A percentile compares a stretch with the other conserved stretches of the same genome.
Conservation (phyloP, 2,113 vertebrate species). For the Silurus glanis region DNA sequence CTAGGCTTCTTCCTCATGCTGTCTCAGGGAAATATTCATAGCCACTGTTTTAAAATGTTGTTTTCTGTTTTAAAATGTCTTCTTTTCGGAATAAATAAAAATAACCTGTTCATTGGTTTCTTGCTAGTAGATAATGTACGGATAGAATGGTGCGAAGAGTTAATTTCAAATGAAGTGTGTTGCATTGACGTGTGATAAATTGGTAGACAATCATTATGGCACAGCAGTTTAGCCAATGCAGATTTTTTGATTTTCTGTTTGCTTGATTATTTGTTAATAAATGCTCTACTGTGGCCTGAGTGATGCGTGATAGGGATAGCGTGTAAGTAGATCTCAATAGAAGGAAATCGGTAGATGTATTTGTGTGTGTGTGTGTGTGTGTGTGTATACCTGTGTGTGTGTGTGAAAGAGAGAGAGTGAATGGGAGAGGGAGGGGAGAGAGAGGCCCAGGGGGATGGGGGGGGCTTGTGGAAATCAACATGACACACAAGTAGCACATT, state of each 20-base stretch:
- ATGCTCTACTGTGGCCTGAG: background rate
- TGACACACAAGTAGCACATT: conserved; percentile 38
- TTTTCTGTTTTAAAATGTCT: background rate
- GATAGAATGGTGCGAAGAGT: background rate
- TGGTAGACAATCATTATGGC: background rate
- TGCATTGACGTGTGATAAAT: background rate
- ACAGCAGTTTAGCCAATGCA: background rate
- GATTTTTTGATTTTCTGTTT: background rate
- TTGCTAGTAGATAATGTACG: background rate
- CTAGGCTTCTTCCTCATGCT: background rate
- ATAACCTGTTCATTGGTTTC: background rate
- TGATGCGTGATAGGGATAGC: background rate
- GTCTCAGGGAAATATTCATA: background rate
- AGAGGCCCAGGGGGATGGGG: conserved; percentile 28
- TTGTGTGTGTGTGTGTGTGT: background rate
- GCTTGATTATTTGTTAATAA: background rate
- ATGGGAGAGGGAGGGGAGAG: conserved; percentile 36
- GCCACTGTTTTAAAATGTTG: background rate
- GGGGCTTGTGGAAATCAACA: conserved; percentile 35
- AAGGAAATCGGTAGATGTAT: conserved; percentile 1
- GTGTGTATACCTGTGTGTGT: too few species aligned
- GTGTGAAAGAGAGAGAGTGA: conserved; percentile 3
- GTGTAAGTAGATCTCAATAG: background rate
- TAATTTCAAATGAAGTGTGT: background rate
- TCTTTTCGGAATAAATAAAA: background rate